Conservation (phyloP, 2,113 vertebrate species). For the Tychaedon coryphoeus region DNA sequence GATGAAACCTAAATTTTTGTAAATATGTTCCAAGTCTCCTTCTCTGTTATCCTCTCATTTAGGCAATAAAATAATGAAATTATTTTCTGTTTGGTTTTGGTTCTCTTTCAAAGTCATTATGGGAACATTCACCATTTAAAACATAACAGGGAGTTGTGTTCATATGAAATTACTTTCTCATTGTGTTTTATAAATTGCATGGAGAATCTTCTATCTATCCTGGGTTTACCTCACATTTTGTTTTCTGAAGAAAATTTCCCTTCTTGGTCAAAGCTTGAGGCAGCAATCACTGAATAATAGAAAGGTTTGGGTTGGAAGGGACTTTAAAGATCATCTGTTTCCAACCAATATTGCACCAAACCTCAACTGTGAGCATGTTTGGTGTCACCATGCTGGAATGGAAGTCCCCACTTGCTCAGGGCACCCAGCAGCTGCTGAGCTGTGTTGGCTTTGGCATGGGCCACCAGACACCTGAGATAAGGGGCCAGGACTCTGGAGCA, state of each 20-base stretch:
- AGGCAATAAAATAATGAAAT: not conserved
- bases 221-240: not conserved
- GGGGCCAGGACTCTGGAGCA: not conserved
- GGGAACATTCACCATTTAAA: not conserved
- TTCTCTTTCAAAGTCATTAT: not conserved
- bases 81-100: not conserved
- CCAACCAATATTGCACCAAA: not conserved
- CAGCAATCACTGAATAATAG: not conserved
- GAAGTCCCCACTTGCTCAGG: not conserved
- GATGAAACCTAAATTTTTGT: not conserved
- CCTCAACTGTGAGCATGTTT: not conserved
- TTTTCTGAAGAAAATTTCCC: not conserved
- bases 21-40: not conserved
- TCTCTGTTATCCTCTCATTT: fast-evolving
- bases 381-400: not conserved
- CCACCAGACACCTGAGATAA: not conserved
- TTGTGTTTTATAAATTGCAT: not conserved
- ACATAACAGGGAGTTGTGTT: not conserved
- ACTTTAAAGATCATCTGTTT: not conserved
- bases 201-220: not conserved
- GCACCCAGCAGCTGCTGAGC: not conserved
- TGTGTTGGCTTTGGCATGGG: not conserved
- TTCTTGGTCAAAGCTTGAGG: not conserved
- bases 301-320: not conserved
- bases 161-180: not conserved